Percentiles rank a stretch among this genome's conserved stretches.
Evolutionary conservation across 37 sponge, comb jelly and placozoan genomes (phyloP).

Genomic region (Agelas oroides): DNA sequence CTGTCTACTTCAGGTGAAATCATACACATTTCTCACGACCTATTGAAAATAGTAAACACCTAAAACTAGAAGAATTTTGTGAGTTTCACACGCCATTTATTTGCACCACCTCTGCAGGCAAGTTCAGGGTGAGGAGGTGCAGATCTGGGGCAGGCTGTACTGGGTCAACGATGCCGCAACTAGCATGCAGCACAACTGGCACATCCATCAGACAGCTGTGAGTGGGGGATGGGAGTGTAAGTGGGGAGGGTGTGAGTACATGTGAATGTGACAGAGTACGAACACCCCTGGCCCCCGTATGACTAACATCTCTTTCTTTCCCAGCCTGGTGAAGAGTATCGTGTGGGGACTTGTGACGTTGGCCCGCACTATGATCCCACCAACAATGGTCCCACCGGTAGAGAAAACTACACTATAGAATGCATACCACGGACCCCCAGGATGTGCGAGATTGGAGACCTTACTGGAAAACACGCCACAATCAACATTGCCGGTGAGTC

Average conservation of each 20-base stretch:
- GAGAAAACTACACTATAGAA: not conserved
- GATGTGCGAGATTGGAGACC: constrained; percentile 54
- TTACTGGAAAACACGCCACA: constrained; percentile 43
- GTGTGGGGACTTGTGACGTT: constrained; percentile 19
- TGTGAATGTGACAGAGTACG: not conserved
- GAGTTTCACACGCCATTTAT: no score
- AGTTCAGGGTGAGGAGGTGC: constrained; percentile 9
- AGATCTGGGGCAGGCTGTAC: constrained; percentile 52
- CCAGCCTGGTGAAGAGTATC: constrained; percentile 43
- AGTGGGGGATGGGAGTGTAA: not conserved
- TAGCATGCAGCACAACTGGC: constrained; percentile 52
- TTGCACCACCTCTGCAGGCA: constrained; percentile 5
- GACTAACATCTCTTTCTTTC: not conserved
- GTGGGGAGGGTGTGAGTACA: not conserved
- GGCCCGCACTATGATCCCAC: constrained; percentile 38
- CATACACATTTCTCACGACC: not conserved
- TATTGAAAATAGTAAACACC: no score
- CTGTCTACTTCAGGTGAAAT: constrained; percentile 46
- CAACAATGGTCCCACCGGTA: not conserved
- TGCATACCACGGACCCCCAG: constrained; percentile 18
- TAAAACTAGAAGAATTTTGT: not conserved
- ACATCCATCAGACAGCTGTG: constrained; percentile 34
- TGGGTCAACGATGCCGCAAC: constrained; percentile 20
- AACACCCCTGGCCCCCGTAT: no score
- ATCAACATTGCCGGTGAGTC: constrained; percentile 26